Conservation (phyloP, 2,797 vertebrate species). For the Ataeniobius toweri region DNA sequence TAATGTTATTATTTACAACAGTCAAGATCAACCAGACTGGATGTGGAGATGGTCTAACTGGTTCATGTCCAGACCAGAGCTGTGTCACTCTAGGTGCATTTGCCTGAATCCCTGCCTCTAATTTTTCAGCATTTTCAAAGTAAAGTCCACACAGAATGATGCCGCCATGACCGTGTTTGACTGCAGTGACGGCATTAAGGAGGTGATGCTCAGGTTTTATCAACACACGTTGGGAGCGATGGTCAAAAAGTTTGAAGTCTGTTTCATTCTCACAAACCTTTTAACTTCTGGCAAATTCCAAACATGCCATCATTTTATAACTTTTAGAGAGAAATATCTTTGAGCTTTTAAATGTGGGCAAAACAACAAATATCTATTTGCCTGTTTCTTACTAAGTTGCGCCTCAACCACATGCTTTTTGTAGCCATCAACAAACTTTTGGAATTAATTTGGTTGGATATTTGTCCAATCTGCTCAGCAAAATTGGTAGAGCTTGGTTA, state of each 20-base stretch:
- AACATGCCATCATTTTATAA: background rate
- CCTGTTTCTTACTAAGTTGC: background rate
- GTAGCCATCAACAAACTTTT: background rate
- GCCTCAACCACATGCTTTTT: background rate
- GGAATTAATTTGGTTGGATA: background rate
- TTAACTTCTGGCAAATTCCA: constrained; percentile 6
- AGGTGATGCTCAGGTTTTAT: background rate
- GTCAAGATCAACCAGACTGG: background rate
- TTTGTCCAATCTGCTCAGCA: background rate
- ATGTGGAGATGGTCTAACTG: background rate
- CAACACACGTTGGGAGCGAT: background rate
- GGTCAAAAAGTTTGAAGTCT: background rate
- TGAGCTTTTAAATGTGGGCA: background rate
- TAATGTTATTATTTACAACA: background rate
- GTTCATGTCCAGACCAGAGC: background rate
- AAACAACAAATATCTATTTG: background rate
- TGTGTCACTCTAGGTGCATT: background rate
- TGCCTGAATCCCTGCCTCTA: background rate
- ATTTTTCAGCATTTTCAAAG: background rate
- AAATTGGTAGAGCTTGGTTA: no score
- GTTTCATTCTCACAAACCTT: background rate
- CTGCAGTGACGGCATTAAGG: background rate
- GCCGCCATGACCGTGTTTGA: background rate
- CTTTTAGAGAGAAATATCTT: constrained; percentile 2
- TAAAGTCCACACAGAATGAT: constrained; percentile 3